A percentile compares a stretch with the other conserved stretches of the same genome.
Evolutionary conservation across 2,888 invertebrate genomes (phyloP).

Genomic region (Heliconius charithonia): DNA sequence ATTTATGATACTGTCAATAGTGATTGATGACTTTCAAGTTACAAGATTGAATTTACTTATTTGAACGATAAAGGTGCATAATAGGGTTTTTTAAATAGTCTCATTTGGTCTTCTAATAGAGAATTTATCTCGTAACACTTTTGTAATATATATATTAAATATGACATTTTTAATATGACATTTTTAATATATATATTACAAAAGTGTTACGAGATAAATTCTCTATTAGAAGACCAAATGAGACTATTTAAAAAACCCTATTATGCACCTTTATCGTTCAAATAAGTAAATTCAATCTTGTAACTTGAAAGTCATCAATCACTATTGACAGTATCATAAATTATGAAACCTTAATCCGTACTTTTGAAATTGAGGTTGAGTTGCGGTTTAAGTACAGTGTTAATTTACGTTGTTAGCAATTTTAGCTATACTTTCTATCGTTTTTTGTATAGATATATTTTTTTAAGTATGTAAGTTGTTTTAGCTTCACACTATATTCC

Average conservation of each 20-base stretch:
- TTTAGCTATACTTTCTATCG: too few species aligned
- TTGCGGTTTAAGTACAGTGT: neutral
- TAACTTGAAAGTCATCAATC: slow-evolving; percentile 18
- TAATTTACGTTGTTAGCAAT: neutral
- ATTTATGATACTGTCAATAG: slow-evolving; percentile 1
- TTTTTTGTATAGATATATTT: too few species aligned
- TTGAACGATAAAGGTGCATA: neutral
- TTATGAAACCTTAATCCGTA: slow-evolving; percentile 5
- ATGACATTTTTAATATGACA: too few species aligned
- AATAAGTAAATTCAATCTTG: slow-evolving; percentile 3
- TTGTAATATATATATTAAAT: too few species aligned
- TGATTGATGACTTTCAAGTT: slow-evolving; percentile 17
- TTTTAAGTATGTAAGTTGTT: too few species aligned
- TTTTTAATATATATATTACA: too few species aligned
- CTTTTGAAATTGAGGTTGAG: neutral
- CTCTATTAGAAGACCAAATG: neutral
- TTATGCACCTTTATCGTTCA: neutral
- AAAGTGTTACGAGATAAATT: neutral
- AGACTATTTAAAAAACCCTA: neutral
- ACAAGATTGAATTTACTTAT: slow-evolving; percentile 3
- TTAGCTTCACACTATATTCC: too few species aligned
- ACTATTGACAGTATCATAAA: neutral
- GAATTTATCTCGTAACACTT: neutral
- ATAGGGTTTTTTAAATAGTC: neutral
- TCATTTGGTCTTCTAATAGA: neutral